These are phyloP conservation scores for Lochmaea crataegi DNA, from an alignment of 2,888 invertebrate species.

Conservation along the genomic window DNA sequence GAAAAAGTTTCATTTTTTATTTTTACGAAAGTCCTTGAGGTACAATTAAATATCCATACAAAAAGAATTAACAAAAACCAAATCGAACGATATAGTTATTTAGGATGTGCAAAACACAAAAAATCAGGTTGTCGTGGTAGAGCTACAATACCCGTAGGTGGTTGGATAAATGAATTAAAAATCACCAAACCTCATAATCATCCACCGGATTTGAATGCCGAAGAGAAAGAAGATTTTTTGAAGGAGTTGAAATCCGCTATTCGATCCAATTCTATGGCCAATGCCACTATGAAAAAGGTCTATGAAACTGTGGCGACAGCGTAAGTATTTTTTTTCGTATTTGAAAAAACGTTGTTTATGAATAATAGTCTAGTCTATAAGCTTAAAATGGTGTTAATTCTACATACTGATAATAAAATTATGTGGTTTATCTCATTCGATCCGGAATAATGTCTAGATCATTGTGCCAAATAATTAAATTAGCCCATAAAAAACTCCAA, in stretches of 20 bases:
- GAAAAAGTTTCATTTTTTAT: background rate
- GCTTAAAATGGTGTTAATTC: too few relatives aligned
- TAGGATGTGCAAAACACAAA: constrained; percentile 59
- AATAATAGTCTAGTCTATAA: too few relatives aligned
- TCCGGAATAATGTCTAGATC: too few relatives aligned
- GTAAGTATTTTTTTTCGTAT: constrained; percentile 50
- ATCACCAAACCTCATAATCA: constrained; percentile 59
- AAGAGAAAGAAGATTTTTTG: constrained; percentile 56
- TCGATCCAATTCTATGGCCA: constrained; percentile 44
- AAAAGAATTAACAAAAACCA: constrained; percentile 8
- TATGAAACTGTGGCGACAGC: constrained; percentile 57
- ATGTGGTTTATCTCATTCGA: too few relatives aligned
- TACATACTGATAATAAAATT: too few relatives aligned
- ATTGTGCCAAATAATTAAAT: too few relatives aligned
- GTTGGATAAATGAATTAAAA: constrained; percentile 51
- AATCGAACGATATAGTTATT: constrained; percentile 50
- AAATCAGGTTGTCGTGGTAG: constrained; percentile 57
- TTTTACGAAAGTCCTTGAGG: background rate
- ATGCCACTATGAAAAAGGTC: constrained; percentile 54
- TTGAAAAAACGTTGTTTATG: background rate
- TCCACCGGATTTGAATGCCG: constrained; percentile 57
- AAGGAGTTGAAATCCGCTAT: constrained; percentile 55
- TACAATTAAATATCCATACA: constrained; percentile 36
- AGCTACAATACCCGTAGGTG: constrained; percentile 57
- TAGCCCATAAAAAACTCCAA: too few relatives aligned